Evolutionary conservation across 2,888 invertebrate genomes (phyloP).

Genomic region (Meta bourneti): DNA sequence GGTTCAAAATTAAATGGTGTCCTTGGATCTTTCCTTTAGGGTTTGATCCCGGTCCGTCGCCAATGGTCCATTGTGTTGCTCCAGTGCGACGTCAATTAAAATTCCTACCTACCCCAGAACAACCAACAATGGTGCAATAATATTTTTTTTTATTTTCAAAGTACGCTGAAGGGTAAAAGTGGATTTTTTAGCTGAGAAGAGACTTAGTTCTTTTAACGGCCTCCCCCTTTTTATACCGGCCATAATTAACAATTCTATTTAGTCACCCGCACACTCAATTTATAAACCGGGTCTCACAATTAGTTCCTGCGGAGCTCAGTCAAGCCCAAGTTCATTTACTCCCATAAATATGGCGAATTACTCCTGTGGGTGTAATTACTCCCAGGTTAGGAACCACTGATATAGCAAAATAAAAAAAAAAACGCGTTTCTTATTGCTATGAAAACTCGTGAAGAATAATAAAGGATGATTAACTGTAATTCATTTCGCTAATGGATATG

Average conservation of each 20-base stretch:
- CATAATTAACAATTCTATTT: conserved; percentile 1
- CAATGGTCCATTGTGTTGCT: too few relatives aligned
- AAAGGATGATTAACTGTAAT: not conserved
- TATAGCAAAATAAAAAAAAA: not conserved
- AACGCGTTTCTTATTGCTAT: not conserved
- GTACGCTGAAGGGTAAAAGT: too few relatives aligned
- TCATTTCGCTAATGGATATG: not conserved
- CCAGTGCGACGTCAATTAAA: too few relatives aligned
- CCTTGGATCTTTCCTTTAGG: too few relatives aligned
- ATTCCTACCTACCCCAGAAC: too few relatives aligned
- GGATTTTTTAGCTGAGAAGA: not conserved
- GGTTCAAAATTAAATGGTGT: too few relatives aligned
- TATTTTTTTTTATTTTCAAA: too few relatives aligned
- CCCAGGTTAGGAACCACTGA: not conserved
- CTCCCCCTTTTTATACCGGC: not conserved
- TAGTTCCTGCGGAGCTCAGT: not conserved
- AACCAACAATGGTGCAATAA: too few relatives aligned
- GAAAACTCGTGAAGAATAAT: not conserved
- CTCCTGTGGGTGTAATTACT: not conserved
- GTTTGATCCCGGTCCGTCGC: too few relatives aligned
- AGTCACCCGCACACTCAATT: not conserved
- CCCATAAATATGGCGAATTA: not conserved
- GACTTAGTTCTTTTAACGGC: not conserved
- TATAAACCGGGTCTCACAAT: not conserved
- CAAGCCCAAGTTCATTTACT: not conserved